Evolutionary conservation across 35 echinoderm and acorn worm species (phyloP).

Genomic region (Heliocidaris erythrogramma): DNA sequence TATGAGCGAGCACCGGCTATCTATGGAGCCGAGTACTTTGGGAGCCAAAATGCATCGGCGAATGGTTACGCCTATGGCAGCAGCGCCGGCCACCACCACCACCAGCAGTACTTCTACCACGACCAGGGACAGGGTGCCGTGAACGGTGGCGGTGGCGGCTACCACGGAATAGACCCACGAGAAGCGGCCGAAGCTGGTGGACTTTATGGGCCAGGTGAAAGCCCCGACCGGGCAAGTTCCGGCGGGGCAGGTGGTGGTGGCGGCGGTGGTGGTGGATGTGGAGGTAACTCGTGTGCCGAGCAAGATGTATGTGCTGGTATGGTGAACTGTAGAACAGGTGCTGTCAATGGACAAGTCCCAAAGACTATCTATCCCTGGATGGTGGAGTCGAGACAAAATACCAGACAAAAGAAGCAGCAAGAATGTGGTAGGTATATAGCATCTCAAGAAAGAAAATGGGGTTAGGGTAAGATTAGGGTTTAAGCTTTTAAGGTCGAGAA

Average conservation of each 20-base stretch:
- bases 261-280: background rate
- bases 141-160: background rate
- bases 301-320: conserved; percentile 40
- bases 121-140: conserved; percentile 31
- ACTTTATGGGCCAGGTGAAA: conserved; percentile 32
- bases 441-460: background rate
- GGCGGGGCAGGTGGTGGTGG: conserved; percentile 38
- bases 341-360: conserved; percentile 38
- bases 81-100: conserved; percentile 40
- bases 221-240: conserved; percentile 33
- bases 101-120: conserved; percentile 38
- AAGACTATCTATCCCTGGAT: conserved; percentile 51
- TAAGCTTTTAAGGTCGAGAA: background rate
- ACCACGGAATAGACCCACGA: conserved; percentile 34
- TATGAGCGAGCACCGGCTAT: conserved; percentile 41
- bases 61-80: conserved; percentile 43
- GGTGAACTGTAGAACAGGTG: conserved; percentile 48
- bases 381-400: conserved; percentile 45
- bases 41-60: conserved; percentile 38
- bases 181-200: conserved; percentile 34
- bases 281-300: conserved; percentile 30
- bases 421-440: conserved; percentile 50
- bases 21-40: conserved; percentile 39
- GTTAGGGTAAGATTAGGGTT: background rate
- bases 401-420: conserved; percentile 44